Conservation (phyloP, 2,797 vertebrate genomes). For the Acrocephalus scirpaceus region DNA sequence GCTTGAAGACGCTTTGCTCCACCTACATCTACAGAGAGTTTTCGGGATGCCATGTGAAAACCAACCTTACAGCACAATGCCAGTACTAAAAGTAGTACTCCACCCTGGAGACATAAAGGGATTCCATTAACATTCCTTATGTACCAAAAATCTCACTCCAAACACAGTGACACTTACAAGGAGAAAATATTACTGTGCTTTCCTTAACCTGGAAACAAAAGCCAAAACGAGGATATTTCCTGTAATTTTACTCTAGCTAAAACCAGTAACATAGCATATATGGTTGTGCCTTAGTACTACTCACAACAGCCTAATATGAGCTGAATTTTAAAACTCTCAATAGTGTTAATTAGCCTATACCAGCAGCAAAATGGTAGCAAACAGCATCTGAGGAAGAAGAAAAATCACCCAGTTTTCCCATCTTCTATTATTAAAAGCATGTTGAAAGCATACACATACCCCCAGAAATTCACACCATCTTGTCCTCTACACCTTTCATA, state of each 20-base stretch:
- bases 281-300: not conserved
- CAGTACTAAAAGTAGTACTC: conserved; percentile 91
- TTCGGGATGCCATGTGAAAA: conserved; percentile 92
- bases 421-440: not conserved
- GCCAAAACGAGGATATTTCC: not conserved
- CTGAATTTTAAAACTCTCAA: not conserved
- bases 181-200: not conserved
- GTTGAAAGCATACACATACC: not conserved
- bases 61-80: conserved; percentile 93
- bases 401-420: not conserved
- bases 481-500: not conserved
- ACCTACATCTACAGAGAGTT: conserved; percentile 91
- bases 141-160: not conserved
- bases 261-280: not conserved
- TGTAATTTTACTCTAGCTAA: not conserved
- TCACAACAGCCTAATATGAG: not conserved
- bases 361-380: not conserved
- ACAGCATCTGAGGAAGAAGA: not conserved
- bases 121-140: not conserved
- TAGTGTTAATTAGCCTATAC: not conserved
- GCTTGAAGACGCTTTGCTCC: conserved; percentile 94
- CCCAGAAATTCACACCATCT: not conserved
- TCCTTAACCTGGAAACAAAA: not conserved
- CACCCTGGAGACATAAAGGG: conserved; percentile 81
- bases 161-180: not conserved